Evolutionary conservation across 2,888 invertebrate species (phyloP).

Genomic region (Drosophila pegasa): DNA sequence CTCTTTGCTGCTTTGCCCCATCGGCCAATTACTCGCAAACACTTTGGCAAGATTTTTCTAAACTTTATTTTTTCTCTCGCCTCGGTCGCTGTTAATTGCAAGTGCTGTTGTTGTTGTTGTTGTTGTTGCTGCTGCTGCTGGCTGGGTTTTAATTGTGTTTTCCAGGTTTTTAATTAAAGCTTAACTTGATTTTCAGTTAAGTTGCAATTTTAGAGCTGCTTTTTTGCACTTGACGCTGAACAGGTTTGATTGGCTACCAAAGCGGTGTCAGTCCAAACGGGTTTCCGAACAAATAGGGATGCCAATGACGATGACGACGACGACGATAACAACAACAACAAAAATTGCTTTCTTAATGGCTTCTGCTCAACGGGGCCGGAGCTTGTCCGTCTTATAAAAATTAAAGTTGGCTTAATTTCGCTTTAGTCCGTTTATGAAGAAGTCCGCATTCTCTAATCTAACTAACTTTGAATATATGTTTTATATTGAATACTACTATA

Average conservation of each 20-base stretch:
- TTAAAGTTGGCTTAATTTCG: conserved; percentile 5
- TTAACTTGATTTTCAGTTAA: conserved; percentile 77
- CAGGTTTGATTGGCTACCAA: conserved; percentile 72
- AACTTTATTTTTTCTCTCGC: conserved; percentile 58
- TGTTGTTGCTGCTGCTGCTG: conserved; percentile 41
- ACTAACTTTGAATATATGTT: not conserved
- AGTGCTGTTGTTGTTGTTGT: conserved; percentile 47
- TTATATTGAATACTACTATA: not conserved
- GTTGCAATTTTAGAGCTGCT: conserved; percentile 71
- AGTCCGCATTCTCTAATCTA: not conserved
- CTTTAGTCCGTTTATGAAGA: not conserved
- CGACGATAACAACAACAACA: conserved; percentile 24
- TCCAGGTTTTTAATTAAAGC: conserved; percentile 80
- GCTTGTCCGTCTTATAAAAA: conserved; percentile 7
- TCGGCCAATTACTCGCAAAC: conserved; percentile 64
- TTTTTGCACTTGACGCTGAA: conserved; percentile 73
- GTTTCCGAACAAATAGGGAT: conserved; percentile 71
- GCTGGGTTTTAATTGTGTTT: conserved; percentile 69
- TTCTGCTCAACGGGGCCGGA: conserved; percentile 10
- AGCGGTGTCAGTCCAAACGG: conserved; percentile 59
- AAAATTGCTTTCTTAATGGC: conserved; percentile 11
- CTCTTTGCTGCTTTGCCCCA: conserved; percentile 19
- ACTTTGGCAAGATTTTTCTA: conserved; percentile 76
- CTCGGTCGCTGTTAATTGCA: conserved; percentile 67
- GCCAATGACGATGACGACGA: conserved; percentile 48